Base-by-base conservation (phyloP, 2,113 vertebrate genomes). In the Pseudorasbora parva region DNA sequence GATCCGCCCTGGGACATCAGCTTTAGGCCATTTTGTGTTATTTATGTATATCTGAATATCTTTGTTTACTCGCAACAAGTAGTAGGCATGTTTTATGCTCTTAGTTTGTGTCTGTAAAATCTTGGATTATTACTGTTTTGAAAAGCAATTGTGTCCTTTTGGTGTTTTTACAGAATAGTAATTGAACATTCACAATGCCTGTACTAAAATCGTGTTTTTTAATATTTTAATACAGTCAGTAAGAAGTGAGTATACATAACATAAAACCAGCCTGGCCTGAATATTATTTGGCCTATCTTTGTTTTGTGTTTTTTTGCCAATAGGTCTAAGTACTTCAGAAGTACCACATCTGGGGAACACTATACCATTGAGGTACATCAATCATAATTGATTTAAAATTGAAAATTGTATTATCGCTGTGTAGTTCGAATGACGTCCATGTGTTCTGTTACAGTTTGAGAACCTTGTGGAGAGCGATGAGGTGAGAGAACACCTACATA, bases 401-500 rank as follows among this genome's bases (percentile, higher is more conserved):
- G 10, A 17, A 56, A 6, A 47, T 5, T 9, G 15, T 79, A 8
- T 78, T 5, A 17, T 54, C 1, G 1, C 10, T 84, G 45, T 60
- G 10, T 17, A 1, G 71, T 30, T 45, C 56, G 21, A 69, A 8
- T 76, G 15, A 76, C 9, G 15, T 41, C 3, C 1, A 30, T 80
- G 3, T 25, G 33, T 5, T 86, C 21, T 62, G 30, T 91, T 92
- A 23, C 91, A 95, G 94, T 95, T 95, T 93, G 94, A 95, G 87
- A 95, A 95, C 75, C 90, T 95, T 81, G 94, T 95, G 7, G 94
- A 95, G 82, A 95, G 94, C 1, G 94, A 95, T 85, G 94, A 95
- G 93, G 94, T 94, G 73, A 92, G 93, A 83, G 30, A 25, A 57
- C 25, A n/a, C n/a, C n/a, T n/a, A n/a, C n/a, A n/a, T n/a, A n/a